Evolutionary conservation across 2,888 invertebrate species (phyloP), one percentile per base, ranked within the genome.

Genomic region (Drosophila flavopinicola): DNA sequence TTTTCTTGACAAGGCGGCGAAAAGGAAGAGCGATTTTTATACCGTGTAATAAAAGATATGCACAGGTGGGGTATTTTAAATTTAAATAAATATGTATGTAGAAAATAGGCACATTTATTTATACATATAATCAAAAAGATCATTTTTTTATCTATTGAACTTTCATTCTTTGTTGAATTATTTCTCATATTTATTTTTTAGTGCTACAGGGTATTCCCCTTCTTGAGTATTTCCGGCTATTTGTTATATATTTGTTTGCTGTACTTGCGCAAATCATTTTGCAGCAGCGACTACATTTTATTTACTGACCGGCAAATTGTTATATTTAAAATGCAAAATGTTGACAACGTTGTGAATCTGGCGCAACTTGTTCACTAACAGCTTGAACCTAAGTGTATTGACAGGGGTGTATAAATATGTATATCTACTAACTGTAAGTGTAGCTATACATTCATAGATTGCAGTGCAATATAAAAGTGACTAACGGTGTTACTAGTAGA

Each of bases 271-370:
- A 70, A 66, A 61, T 66, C 45, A 53, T 58, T 54, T 44, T 48
- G 27, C n/a, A 38, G 25, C 23, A 33, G 7, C 39, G 53, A 56
- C 30, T 45, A 11, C 59, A 65, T 44, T 66, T 60, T 44, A n/a
- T 64, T 51, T 67, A 44, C 59, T 35, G 20, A 17, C 39, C 17
- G 39, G 45, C 15, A 71, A 75, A 80, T 69, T 75, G 78, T 59
- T 64, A 10, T 54, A 70, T 82, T 75, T 73, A 79, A 82, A 63
- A 73, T 82, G 66, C 54, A 76, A 56, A 69, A 45, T 68, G 68
- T 72, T 49, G 64, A 64, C 44, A 57, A 48, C n/a, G 23, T 25
- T 23, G 15, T 58, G 38, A 32, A 64, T 66, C 32, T 42, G 32
- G 51, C n/a, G 33, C 6, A 38, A 38, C 32, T 6, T 47, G 37